Percentiles rank a stretch among this genome's conserved stretches.
These are phyloP conservation scores for Oreochromis grahami DNA, from an alignment of 2,797 vertebrate genomes.

Conservation along the genomic window DNA sequence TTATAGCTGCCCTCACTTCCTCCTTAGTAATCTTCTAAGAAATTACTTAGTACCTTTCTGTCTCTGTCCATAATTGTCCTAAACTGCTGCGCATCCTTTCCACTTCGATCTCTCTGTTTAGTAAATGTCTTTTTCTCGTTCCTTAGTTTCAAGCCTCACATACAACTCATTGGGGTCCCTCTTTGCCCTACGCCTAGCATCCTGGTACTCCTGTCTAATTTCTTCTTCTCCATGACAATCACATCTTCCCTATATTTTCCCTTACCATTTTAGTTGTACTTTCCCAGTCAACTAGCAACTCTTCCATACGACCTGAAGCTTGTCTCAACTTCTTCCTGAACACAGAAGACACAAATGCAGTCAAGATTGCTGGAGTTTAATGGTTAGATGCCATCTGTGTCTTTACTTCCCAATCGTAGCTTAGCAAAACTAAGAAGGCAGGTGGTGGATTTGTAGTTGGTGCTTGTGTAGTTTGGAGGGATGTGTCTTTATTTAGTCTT, in stretches of 20 bases:
- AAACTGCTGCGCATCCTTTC: not conserved
- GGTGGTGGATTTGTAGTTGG: not conserved
- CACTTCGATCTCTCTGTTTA: not conserved
- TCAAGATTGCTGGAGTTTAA: not conserved
- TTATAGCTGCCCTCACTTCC: not conserved
- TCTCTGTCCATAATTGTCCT: not conserved
- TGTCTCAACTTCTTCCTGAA: not conserved
- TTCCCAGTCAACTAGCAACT: not conserved
- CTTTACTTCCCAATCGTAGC: not conserved
- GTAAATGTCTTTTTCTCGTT: not conserved
- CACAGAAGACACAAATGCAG: not conserved
- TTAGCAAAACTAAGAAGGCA: not conserved
- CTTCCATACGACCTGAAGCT: not conserved
- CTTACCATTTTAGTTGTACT: not conserved
- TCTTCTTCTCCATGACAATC: not conserved
- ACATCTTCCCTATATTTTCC: not conserved
- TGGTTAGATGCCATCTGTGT: not conserved
- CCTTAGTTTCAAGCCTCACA: not conserved
- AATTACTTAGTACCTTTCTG: not conserved
- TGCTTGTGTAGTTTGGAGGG: not conserved
- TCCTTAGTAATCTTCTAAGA: not conserved
- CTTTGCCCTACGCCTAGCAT: not conserved
- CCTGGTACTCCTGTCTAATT: not conserved
- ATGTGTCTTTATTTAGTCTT: not conserved
- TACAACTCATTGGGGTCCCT: not conserved